Percentiles rank a stretch among this genome's conserved stretches.
phyloP scores from a whole-genome alignment of 2,797 vertebrate species.

The Urosaurus nigricauda region DNA sequence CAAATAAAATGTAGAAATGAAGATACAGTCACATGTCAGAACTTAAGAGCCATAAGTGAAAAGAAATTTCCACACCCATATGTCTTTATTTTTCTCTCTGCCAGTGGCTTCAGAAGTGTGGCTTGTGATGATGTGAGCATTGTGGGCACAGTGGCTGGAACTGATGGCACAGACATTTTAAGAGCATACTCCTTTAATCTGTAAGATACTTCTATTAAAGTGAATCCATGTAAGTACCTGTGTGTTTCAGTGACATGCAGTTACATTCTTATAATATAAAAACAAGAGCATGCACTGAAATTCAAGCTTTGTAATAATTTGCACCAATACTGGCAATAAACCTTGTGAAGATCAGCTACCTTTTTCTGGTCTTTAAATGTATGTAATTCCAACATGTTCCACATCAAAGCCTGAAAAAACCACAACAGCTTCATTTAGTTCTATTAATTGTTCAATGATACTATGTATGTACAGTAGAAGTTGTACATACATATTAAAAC shows the following conservation, averaged over 20 bases:
- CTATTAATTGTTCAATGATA: not conserved
- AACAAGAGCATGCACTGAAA: not conserved
- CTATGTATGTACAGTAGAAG: not conserved
- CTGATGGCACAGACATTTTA: constrained; percentile 38
- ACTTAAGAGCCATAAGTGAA: not conserved
- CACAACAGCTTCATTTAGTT: not conserved
- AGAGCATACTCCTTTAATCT: constrained; percentile 42
- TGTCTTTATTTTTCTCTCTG: not conserved
- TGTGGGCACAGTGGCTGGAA: constrained; percentile 45
- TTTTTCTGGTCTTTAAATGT: not conserved
- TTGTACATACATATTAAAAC: not conserved
- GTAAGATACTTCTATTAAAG: not conserved
- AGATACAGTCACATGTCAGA: not conserved
- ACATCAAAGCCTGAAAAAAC: not conserved
- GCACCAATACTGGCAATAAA: constrained; percentile 3
- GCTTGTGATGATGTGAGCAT: constrained; percentile 53
- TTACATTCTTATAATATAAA: not conserved
- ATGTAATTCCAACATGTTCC: not conserved
- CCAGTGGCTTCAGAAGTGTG: constrained; percentile 51
- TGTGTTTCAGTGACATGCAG: not conserved
- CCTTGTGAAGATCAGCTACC: not conserved
- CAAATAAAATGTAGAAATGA: not conserved
- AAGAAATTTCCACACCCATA: not conserved
- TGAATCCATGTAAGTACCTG: not conserved
- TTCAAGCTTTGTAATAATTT: not conserved